phyloP scores from a whole-genome alignment of 2,113 vertebrate species.

The Miniopterus natalensis region DNA sequence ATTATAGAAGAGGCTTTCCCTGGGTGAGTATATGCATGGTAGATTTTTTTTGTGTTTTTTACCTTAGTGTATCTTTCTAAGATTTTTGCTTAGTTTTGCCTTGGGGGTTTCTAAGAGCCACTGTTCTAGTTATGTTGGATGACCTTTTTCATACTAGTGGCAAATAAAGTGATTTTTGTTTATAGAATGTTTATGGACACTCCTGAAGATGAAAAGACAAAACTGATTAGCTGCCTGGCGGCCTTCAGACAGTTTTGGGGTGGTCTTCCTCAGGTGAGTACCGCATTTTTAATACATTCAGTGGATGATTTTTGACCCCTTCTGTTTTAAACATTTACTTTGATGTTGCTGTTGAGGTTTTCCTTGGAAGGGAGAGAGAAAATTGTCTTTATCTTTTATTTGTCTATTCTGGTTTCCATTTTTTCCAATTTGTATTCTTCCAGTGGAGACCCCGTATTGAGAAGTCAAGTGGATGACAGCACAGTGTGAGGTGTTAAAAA shows the following conservation, averaged over 20 bases:
- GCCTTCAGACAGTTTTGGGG: conserved; percentile 97
- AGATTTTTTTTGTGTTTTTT: not conserved
- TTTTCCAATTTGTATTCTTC: not conserved
- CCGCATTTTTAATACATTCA: not conserved
- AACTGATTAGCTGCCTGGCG: conserved; percentile 96
- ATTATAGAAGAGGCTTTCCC: conserved; percentile 99
- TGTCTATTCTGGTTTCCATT: not conserved
- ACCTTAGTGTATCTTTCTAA: not conserved
- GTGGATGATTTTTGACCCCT: not conserved
- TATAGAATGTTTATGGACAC: conserved; percentile 98
- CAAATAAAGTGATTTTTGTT: conserved; percentile 60
- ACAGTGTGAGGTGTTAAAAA: not conserved
- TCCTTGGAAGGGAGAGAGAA: not conserved
- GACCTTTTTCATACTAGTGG: not conserved
- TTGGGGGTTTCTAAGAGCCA: not conserved
- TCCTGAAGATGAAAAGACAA: conserved; percentile 97
- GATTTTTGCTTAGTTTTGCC: not conserved
- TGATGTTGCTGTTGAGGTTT: conserved; percentile 1
- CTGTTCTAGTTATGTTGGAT: not conserved
- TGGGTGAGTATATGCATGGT: conserved; percentile 90
- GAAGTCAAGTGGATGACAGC: not conserved
- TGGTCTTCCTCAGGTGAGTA: conserved; percentile 94
- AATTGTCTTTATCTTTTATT: not conserved
- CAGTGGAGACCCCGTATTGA: not conserved
- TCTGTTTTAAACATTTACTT: not conserved